Base-by-base conservation (phyloP, 2,797 vertebrate genomes). In the Argentina silus region DNA sequence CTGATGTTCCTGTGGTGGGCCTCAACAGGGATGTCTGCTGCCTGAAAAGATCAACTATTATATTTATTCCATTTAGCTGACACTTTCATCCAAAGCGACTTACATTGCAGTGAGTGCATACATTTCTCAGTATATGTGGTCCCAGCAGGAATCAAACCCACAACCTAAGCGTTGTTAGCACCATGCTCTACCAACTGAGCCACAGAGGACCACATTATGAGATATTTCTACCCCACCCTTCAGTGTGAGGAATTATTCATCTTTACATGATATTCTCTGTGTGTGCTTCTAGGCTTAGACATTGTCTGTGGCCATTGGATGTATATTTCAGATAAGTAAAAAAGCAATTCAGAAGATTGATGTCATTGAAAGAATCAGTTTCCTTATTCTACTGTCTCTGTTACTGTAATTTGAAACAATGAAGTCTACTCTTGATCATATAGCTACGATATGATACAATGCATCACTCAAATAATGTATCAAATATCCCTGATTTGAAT, bases 381-480 rank as follows among this genome's bases (percentile, higher is more conserved):
- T 60, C 11, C 23, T 36, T 36, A 60, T 60, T 36, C 36, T 27
- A 27, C 57, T 0, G 27, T 36, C 23, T 27, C 5, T 60, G 57
- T 14, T 60, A 60, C 57, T 36, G 23, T 60, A 27, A 53, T 8
- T 27, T 23, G 15, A 44, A 8, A 17, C 15, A 44, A 2, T 43
- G 8, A 43, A 44, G 47, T 44, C 61, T 15, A 36, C 61, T 10
- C 12, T 15, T 63, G 27, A 2, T 36, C 27, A 2, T 36, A n/a
- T 43, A 42, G 15, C 14, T 62, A 43, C n/a, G 42, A 44, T 27
- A 56, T 57, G 55, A 57, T 57, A 44, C 61, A 63, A 63, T 43
- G 17, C 14, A 6, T 11, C 5, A 51, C 1, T 42, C 12, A 53
- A 53, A 53, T 11, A 7, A 23, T 55, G 47, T 67, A 19, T 42